Percentiles rank a stretch among this genome's conserved stretches.
Conservation (phyloP, 2,113 vertebrate species). For the Grammomys surdaster region DNA sequence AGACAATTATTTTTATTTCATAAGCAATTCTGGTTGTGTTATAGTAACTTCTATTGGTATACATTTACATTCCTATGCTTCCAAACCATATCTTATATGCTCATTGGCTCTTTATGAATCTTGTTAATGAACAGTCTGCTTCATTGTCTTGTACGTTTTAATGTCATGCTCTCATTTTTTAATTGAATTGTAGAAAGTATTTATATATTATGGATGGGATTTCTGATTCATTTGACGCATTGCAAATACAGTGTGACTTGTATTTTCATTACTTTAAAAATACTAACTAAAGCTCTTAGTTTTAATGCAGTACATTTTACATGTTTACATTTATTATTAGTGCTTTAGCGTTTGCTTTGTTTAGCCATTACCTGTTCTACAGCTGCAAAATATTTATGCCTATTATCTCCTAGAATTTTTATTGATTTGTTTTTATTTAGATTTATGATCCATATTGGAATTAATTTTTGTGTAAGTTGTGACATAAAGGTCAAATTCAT, state of each 20-base stretch:
- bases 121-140: background rate
- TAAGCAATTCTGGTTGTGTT: background rate
- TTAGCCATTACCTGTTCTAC: constrained; percentile 20
- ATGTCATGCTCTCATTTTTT: constrained; percentile 8
- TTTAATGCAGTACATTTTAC: background rate
- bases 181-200: background rate
- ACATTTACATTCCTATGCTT: background rate
- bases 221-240: background rate
- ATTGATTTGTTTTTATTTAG: constrained; percentile 62
- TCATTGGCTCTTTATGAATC: background rate
- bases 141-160: background rate
- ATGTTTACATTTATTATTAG: constrained; percentile 16
- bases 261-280: constrained; percentile 18
- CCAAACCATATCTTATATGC: background rate
- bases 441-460: constrained; percentile 18
- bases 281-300: background rate
- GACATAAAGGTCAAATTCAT: constrained; percentile 39
- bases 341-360: constrained; percentile 12
- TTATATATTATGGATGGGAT: background rate
- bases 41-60: background rate
- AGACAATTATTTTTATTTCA: constrained; percentile 8
- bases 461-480: constrained; percentile 48
- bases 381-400: constrained; percentile 34
- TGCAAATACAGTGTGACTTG: background rate
- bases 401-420: constrained; percentile 46